phyloP scores from a whole-genome alignment of 2,888 invertebrate species.

The Drosophila ezoana region DNA sequence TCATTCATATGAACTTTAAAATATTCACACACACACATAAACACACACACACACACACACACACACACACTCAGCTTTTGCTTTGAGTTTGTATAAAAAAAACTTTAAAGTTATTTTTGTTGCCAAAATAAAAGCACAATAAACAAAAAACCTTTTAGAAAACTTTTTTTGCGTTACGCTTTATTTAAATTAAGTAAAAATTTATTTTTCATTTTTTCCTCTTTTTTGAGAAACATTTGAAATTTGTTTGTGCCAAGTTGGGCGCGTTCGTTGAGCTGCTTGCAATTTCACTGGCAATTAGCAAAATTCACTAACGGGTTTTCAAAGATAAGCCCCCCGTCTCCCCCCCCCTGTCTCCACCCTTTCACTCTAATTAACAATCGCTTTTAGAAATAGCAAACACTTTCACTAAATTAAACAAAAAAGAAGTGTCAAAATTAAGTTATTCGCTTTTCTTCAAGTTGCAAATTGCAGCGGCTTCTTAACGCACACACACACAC shows the following conservation, averaged over 20 bases:
- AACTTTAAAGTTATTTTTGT: not conserved
- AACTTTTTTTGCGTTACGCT: constrained; percentile 4
- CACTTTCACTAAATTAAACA: constrained; percentile 30
- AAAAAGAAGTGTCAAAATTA: not conserved
- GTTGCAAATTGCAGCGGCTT: constrained; percentile 13
- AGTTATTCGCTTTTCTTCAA: not conserved
- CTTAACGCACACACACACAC: constrained; percentile 16
- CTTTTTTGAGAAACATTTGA: not conserved
- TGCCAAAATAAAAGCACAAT: not conserved
- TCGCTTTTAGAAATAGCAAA: not conserved
- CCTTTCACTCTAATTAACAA: constrained; percentile 2
- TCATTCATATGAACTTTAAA: not conserved
- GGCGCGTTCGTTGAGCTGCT: not conserved
- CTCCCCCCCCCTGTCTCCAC: not conserved
- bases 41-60: not conserved
- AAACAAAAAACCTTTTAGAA: constrained; percentile 9
- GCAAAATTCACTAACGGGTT: not conserved
- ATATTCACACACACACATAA: not conserved
- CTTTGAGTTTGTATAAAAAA: too few relatives aligned
- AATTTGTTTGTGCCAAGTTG: not conserved
- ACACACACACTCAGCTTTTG: not conserved
- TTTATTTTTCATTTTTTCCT: not conserved
- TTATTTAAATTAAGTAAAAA: constrained; percentile 1
- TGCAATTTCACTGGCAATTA: not conserved
- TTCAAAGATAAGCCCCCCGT: too few relatives aligned